Evolutionary conservation across 1,140 invertebrate genomes (phyloP), one percentile per base, ranked within the genome.

Genomic region (Atta colombica): DNA sequence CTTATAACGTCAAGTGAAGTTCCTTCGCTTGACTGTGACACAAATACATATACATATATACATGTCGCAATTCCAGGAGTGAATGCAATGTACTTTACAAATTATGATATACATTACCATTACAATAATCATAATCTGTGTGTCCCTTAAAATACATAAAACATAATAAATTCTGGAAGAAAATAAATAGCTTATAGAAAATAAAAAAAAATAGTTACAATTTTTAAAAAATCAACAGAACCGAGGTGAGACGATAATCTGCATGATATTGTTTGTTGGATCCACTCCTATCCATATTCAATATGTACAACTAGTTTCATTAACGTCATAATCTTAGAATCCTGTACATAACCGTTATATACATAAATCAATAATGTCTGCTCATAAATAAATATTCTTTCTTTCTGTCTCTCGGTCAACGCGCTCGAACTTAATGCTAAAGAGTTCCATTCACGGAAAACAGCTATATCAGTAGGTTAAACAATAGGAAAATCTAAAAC

Each of bases 341-440:
- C 25, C 28, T 77, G 66, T 81, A 63, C 63, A 85, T 88, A 89
- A 77, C 86, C 28, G 51, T 88, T 87, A 80, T 81, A 31, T 77
- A 87, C 35, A 86, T 82, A 77, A 74, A 66, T 63, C n/a, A n/a
- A 72, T 84, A 90, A 89, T 45, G 35, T 18, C 63, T 82, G 69
- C 60, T 63, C 61, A 82, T 90, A 88, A 90, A 91, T 91, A 91
- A 91, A 91, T 91, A 91, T 61, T 58, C 28, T 87, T 87, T 88
- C 75, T 65, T 60, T 85, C 72, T 39, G n/a, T 35, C 12, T 77
- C 63, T 89, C 77, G 63, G 66, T 90, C 77, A 86, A 90, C 63
- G 66, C 58, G 87, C 87, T 78, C 78, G 28, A 61, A 25, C 35
- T 80, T 39, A n/a, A 51, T 25, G 28, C 49, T 80, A 21, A 12